Conservation (phyloP, 2,797 vertebrate genomes). For the Rachycentron canadum region DNA sequence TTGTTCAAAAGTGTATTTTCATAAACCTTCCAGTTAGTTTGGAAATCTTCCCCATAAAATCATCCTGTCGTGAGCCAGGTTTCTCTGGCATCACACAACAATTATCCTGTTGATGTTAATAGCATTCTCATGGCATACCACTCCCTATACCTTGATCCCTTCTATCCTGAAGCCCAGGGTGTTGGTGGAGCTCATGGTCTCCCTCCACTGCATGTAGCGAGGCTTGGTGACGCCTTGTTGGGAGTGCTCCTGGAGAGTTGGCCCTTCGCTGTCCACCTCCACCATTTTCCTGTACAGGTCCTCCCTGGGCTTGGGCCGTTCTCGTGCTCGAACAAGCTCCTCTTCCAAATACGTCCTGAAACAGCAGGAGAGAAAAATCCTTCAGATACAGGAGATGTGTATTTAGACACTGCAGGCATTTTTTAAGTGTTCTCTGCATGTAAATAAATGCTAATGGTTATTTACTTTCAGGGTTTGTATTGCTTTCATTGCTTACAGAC, state of each 20-base stretch:
- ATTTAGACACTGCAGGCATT: constrained; percentile 18
- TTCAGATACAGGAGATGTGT: constrained; percentile 23
- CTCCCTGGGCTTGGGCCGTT: constrained; percentile 93
- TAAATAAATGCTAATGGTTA: not conserved
- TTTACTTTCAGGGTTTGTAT: constrained; percentile 42
- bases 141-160: constrained; percentile 92
- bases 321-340: constrained; percentile 93
- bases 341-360: constrained; percentile 97
- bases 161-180: constrained; percentile 98
- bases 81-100: not conserved
- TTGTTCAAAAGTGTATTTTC: not conserved
- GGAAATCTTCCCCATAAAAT: too few species aligned
- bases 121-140: not conserved
- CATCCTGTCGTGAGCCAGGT: not conserved
- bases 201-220: constrained; percentile 99
- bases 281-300: constrained; percentile 99
- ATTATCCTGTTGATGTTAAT: not conserved
- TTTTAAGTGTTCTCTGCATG: not conserved
- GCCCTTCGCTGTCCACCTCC: constrained; percentile 92
- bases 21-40: not conserved
- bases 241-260: constrained; percentile 90
- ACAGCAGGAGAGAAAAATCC: constrained; percentile 8
- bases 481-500: not conserved
- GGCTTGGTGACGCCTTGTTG: constrained; percentile 94
- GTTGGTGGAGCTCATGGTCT: constrained; percentile 96